Evolutionary conservation across 2,888 invertebrate genomes (phyloP), one percentile per base, ranked within the genome.

Genomic region (Nesidiocoris tenuis): DNA sequence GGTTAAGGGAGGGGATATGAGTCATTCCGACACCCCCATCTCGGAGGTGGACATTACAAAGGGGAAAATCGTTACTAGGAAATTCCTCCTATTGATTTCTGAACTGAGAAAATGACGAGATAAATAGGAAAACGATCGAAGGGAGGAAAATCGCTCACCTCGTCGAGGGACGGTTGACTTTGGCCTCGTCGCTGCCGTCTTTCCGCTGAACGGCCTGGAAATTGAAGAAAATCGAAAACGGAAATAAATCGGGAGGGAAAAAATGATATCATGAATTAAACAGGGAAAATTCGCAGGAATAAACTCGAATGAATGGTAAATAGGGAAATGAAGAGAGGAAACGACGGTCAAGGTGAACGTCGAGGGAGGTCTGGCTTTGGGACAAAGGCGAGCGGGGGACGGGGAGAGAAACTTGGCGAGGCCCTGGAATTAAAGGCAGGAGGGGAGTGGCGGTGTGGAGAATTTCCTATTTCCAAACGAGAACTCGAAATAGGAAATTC

Each of bases 121-220:
- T 17, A 65, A 17, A 1, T 39, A 39, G 39, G 39, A 39, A 39
- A 39, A 39, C 25, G 19, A 65, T 17, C 23, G 18, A 25, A 24
- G n/a, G 17, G 22, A 39, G 16, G 39, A 67, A 18, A 18, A 25
- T n/a, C n/a, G 25, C 70, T 70, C 70, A 70, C 70, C 70, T 70
- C 22, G 70, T 70, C 57, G 70, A 56, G 23, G 70, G 70, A n/a
- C 70, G 70, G 23, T 24, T 56, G 1, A 54, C 61, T 57, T 70
- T 70, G 12, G 67, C 39, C 57, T 24, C 70, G 25, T 70, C 70
- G 19, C 57, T 25, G 17, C 70, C 70, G 22, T 70, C 70, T 23
- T 70, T 70, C 24, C 61, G 59, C 23, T 70, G 57, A 16, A 21
- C 70, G 23, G 70, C 18, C 61, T 70, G 70, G 9, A 70, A 70